Percentiles rank a stretch among this genome's conserved stretches.
phyloP scores from a whole-genome alignment of 2,797 vertebrate species.

The Scyliorhinus canicula region DNA sequence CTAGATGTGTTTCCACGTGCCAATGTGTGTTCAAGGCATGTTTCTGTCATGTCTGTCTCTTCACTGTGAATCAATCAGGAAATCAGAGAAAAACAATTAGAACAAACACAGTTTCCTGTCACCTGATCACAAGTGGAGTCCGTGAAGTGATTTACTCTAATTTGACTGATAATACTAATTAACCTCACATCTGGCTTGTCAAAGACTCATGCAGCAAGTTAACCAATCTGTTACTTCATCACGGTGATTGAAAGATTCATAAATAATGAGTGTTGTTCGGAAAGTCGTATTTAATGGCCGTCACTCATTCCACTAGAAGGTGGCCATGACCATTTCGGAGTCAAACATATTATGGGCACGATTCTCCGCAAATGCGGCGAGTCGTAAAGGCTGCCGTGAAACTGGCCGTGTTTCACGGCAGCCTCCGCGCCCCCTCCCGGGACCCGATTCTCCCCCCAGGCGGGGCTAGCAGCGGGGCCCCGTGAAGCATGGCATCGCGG shows the following conservation, averaged over 20 bases:
- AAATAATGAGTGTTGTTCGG: background rate
- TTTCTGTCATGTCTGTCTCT: background rate
- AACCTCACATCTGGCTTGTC: background rate
- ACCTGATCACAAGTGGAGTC: background rate
- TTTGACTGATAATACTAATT: background rate
- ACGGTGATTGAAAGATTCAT: background rate
- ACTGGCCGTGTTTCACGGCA: no score
- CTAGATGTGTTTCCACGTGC: background rate
- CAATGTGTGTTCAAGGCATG: background rate
- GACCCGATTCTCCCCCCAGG: no score
- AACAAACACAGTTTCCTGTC: background rate
- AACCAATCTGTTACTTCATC: background rate
- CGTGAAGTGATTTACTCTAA: background rate
- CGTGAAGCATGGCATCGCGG: no score
- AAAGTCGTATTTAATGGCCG: background rate
- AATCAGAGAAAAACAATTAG: background rate
- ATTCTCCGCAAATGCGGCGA: no score
- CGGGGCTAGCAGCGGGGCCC: no score
- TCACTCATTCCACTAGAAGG: background rate
- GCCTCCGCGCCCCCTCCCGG: no score
- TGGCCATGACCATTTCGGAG: background rate
- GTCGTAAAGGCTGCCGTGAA: no score
- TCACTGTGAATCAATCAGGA: background rate
- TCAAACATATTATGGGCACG: background rate
- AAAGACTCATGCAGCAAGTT: background rate